Evolutionary conservation across 2,888 invertebrate species (phyloP), one percentile per base, ranked within the genome.

Genomic region (Pemphredon lugubris): DNA sequence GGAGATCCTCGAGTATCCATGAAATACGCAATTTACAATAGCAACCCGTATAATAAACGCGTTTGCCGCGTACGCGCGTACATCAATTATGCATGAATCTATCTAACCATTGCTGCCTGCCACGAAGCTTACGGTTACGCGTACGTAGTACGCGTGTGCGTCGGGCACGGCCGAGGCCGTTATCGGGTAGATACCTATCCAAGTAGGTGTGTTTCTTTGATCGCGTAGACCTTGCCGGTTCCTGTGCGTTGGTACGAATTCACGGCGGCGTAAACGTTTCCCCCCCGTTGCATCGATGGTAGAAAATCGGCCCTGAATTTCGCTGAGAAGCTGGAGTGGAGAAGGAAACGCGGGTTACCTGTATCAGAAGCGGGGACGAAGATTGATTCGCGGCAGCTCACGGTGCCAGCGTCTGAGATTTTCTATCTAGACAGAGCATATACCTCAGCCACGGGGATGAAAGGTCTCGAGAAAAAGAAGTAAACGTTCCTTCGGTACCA

Each of bases 1-100:
- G 1, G 30, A 30, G 9, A 30, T 30, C 7, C 30, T 30, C 30
- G 7, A n/a, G 2, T 30, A 30, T 30, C 9, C 30, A 30, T 9
- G 2, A 9, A 9, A 9, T 9, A 30, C 30, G 16, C n/a, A n/a
- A n/a, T n/a, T n/a, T n/a, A n/a, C n/a, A n/a, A n/a, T n/a, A n/a
- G n/a, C n/a, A n/a, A n/a, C n/a, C n/a, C n/a, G n/a, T n/a, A n/a
- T n/a, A n/a, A 48, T 26, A 48, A 26, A 6, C 30, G 14, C 7
- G 26, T 26, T 26, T 7, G 26, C 9, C 11, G 9, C 16, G 13
- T 30, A 30, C 30, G 55, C 53, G 51, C 37, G 51, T 39, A 39
- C 65, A 79, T 80, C 80, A 80, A 80, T 79, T 79, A 79, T 80
- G 80, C 68, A 77, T 80, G 72, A 70, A 67, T 64, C 72, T 61